Base-by-base conservation (phyloP, 2,888 invertebrate genomes). In the Trichogramma evanescens region DNA sequence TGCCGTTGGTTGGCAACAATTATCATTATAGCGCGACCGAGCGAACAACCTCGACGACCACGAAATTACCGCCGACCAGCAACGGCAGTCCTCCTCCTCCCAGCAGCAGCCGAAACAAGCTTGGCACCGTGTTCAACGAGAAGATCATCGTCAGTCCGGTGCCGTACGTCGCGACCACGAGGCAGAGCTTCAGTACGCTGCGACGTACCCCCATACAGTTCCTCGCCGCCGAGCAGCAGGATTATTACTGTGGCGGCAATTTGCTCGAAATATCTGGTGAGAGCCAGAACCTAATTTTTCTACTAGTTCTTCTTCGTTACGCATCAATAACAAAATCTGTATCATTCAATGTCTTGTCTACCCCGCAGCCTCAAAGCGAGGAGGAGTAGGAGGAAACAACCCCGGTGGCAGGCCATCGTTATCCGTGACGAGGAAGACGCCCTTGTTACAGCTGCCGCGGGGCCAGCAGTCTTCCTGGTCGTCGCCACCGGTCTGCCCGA, bases 141-240 rank as follows among this genome's bases (percentile, higher is more conserved):
- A 76, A 71, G 60, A 71, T 76, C 58, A 71, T 77, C 6, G 77
- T 77, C 40, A 76, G 75, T 57, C 75, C 77, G 43, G 75, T 76
- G 54, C 77, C 77, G 54, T 77, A 72, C 63, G 66, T 71, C 26
- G 66, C 73, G 38, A 72, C 73, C 5, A 74, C 74, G 3, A 70
- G 71, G 45, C 74, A 77, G 67, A 77, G 77, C 61, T 77, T 77
- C 56, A 72, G 71, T n/a, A 77, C 77, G 6, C 65, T 77, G 58
- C 70, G 70, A 64, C 74, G 70, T 7, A 72, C 72, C n/a, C 75
- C 77, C 2, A 72, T 77, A 54, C 71, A 70, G 8, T 62, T 40
- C 45, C 39, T 58, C 2, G 41, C 26, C 26, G 26, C 26, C 26
- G 26, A 26, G 26, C 26, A 26, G 26, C 26, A 26, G 26, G 26